phyloP scores from a whole-genome alignment of 2,797 vertebrate species.

The Mus minutoides region DNA sequence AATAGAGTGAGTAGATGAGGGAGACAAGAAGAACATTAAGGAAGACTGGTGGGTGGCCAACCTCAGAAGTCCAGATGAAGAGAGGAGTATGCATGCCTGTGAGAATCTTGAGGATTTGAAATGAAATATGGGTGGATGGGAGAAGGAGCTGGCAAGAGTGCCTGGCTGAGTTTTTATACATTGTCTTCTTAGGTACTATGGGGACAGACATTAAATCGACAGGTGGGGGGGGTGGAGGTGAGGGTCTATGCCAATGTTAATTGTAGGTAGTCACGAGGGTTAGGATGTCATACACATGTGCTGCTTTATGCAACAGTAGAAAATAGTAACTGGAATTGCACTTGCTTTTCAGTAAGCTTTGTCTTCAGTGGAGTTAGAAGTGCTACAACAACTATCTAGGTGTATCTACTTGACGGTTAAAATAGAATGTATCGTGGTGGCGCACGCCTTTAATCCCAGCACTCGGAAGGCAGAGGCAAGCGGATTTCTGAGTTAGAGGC shows the following conservation, averaged over 20 bases:
- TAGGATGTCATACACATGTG: not conserved
- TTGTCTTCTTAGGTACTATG: not conserved
- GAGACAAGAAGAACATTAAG: not conserved
- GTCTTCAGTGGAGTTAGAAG: constrained; percentile 71
- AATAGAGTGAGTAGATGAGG: not conserved
- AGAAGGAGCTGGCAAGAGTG: not conserved
- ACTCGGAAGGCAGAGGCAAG: too few relatives aligned
- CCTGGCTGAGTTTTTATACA: not conserved
- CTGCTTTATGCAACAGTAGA: constrained; percentile 16
- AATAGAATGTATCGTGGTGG: constrained; percentile 10
- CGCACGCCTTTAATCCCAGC: too few relatives aligned
- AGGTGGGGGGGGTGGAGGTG: not conserved
- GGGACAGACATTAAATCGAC: not conserved
- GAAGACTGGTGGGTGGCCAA: not conserved
- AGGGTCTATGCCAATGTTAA: not conserved
- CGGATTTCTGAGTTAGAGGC: too few relatives aligned
- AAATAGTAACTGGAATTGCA: constrained; percentile 62
- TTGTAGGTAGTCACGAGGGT: not conserved
- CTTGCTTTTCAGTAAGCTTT: constrained; percentile 69
- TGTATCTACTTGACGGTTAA: not conserved
- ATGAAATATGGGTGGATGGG: not conserved
- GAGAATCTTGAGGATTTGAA: not conserved
- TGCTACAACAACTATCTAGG: constrained; percentile 64
- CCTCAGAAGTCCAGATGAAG: not conserved
- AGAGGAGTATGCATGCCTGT: not conserved